Percentiles rank a stretch among this genome's conserved stretches.
Evolutionary conservation across 2,888 invertebrate genomes (phyloP).

Genomic region (Gryllus longicercus): DNA sequence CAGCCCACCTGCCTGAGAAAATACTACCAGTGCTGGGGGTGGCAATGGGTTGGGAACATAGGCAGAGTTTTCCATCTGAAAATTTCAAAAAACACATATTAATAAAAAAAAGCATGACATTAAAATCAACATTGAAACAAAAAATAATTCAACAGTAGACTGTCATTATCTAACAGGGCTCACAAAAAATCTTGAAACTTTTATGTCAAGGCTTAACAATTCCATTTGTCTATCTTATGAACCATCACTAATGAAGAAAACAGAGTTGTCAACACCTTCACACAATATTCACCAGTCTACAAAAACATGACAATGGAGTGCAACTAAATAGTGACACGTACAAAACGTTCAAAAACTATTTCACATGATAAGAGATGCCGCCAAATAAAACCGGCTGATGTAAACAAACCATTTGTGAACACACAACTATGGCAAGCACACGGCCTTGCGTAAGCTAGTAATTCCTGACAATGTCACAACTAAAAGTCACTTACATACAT

Average conservation of each 20-base stretch:
- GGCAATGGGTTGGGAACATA: conserved; percentile 69
- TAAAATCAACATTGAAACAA: neutral
- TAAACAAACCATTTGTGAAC: neutral
- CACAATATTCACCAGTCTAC: too few species aligned
- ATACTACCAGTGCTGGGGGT: conserved; percentile 70
- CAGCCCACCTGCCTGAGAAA: conserved; percentile 70
- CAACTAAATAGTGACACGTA: too few species aligned
- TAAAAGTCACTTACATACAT: too few species aligned
- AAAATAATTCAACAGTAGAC: neutral
- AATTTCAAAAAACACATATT: conserved; percentile 32
- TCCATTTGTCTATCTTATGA: too few species aligned
- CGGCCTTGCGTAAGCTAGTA: neutral
- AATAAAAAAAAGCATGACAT: neutral
- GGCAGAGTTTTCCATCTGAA: conserved; percentile 70
- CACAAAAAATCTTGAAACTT: too few species aligned
- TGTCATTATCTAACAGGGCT: neutral
- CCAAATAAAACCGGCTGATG: neutral
- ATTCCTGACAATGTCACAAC: too few species aligned
- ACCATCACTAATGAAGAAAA: too few species aligned
- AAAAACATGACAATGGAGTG: too few species aligned
- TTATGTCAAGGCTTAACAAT: too few species aligned
- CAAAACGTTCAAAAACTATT: too few species aligned
- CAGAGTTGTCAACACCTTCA: too few species aligned
- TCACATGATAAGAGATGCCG: neutral
- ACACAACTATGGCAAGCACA: neutral